These are phyloP conservation scores for Cheilosia soror DNA, from an alignment of 2,888 invertebrate species.

Conservation along the genomic window DNA sequence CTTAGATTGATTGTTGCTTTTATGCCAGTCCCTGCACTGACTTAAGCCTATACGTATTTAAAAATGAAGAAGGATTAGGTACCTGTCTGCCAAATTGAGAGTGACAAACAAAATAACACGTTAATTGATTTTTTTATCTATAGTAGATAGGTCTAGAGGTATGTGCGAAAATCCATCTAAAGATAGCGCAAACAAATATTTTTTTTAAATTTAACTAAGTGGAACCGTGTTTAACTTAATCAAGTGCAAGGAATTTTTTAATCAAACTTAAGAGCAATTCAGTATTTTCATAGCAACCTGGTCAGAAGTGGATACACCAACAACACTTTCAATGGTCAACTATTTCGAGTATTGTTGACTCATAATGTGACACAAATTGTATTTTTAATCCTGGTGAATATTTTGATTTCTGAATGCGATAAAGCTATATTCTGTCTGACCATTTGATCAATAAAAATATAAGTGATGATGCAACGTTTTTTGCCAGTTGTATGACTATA, in stretches of 20 bases:
- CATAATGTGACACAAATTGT: neutral
- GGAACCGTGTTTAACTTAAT: neutral
- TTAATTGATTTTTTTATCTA: no score
- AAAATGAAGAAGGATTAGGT: no score
- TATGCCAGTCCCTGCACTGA: no score
- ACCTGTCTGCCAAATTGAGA: no score
- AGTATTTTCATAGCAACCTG: neutral
- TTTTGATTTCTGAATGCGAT: neutral
- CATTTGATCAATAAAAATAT: neutral
- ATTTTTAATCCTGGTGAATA: no score
- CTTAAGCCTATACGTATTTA: no score
- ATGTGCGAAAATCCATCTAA: no score
- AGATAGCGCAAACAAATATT: neutral
- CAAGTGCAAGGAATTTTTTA: conserved; percentile 13
- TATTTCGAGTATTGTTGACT: neutral
- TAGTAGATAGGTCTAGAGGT: no score
- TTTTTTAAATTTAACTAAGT: neutral
- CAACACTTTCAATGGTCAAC: neutral
- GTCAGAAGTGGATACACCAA: neutral
- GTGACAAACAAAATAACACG: no score
- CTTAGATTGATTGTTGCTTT: no score
- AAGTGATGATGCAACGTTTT: neutral
- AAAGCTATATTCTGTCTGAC: neutral
- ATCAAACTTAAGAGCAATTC: neutral
- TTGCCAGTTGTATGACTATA: neutral